These are phyloP conservation scores for Danio albolineatus DNA, from an alignment of 2,797 vertebrate genomes.

Conservation along the genomic window DNA sequence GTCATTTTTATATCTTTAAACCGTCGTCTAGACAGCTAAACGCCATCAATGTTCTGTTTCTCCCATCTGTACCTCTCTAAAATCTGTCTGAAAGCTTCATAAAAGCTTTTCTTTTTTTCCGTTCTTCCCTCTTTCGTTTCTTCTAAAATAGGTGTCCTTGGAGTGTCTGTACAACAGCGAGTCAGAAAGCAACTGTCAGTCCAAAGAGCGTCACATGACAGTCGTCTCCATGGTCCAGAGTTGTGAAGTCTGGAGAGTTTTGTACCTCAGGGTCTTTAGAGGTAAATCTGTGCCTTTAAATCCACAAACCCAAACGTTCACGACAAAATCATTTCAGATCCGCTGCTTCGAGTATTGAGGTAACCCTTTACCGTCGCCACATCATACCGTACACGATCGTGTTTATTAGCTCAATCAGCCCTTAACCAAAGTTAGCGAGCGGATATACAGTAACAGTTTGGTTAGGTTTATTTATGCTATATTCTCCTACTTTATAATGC, in stretches of 20 bases:
- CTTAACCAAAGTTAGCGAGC: slow-evolving; percentile 98
- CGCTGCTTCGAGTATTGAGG: slow-evolving; percentile 35
- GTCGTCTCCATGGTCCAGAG: slow-evolving; percentile 33
- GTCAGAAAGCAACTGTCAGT: slow-evolving; percentile 7
- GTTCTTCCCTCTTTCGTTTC: not conserved
- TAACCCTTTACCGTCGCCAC: slow-evolving; percentile 59
- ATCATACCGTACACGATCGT: slow-evolving; percentile 69
- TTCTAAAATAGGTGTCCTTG: slow-evolving; percentile 35
- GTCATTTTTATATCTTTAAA: not conserved
- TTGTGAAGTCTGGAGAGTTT: slow-evolving; percentile 78
- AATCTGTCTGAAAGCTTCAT: slow-evolving; percentile 8
- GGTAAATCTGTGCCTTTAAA: slow-evolving; percentile 65
- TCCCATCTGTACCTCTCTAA: not conserved
- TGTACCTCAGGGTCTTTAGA: slow-evolving; percentile 96
- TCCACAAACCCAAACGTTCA: slow-evolving; percentile 69
- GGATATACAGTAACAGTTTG: slow-evolving; percentile 86
- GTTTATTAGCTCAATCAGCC: slow-evolving; percentile 91
- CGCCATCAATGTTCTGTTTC: not conserved
- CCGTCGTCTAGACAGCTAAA: slow-evolving; percentile 9
- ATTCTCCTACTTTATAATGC: slow-evolving; percentile 99
- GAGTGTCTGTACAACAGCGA: not conserved
- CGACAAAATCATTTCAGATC: slow-evolving; percentile 48
- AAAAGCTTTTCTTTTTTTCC: slow-evolving; percentile 3
- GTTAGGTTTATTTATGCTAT: slow-evolving; percentile 99
- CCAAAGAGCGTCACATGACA: slow-evolving; percentile 55